phyloP scores from a whole-genome alignment of 2,797 vertebrate genomes.

The Vultur gryphus region DNA sequence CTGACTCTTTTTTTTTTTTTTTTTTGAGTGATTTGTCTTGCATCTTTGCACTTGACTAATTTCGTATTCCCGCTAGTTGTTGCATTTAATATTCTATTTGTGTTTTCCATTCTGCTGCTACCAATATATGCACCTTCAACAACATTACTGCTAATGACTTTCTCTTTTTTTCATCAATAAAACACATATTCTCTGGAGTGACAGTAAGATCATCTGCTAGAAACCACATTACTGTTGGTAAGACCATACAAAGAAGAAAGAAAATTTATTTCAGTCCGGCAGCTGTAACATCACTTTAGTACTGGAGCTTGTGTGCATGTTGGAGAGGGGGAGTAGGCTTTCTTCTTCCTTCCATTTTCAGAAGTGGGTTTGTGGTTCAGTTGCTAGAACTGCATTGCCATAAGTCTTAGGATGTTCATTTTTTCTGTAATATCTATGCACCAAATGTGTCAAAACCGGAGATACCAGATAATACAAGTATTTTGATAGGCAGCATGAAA shows the following conservation, averaged over 20 bases:
- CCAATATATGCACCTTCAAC: background rate
- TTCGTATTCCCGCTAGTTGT: background rate
- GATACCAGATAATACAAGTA: background rate
- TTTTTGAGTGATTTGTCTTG: background rate
- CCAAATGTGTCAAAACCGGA: background rate
- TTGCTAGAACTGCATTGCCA: background rate
- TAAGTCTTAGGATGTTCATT: background rate
- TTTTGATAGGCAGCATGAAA: background rate
- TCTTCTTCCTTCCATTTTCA: background rate
- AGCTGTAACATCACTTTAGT: background rate
- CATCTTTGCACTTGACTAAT: background rate
- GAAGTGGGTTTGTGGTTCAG: background rate
- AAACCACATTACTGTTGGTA: constrained; percentile 30
- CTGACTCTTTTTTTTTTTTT: background rate
- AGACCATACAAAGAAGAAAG: constrained; percentile 1
- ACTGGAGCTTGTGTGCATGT: background rate
- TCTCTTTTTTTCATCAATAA: constrained; percentile 40
- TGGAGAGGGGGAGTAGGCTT: background rate
- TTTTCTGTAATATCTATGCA: background rate
- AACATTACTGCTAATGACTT: constrained; percentile 33
- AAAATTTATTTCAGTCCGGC: background rate
- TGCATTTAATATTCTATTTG: constrained; percentile 47
- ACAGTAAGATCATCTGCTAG: constrained; percentile 15
- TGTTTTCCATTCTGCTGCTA: constrained; percentile 24
- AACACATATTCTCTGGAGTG: constrained; percentile 2